These are phyloP conservation scores for Phlogophora meticulosa DNA, from an alignment of 2,888 invertebrate species.

Conservation along the genomic window DNA sequence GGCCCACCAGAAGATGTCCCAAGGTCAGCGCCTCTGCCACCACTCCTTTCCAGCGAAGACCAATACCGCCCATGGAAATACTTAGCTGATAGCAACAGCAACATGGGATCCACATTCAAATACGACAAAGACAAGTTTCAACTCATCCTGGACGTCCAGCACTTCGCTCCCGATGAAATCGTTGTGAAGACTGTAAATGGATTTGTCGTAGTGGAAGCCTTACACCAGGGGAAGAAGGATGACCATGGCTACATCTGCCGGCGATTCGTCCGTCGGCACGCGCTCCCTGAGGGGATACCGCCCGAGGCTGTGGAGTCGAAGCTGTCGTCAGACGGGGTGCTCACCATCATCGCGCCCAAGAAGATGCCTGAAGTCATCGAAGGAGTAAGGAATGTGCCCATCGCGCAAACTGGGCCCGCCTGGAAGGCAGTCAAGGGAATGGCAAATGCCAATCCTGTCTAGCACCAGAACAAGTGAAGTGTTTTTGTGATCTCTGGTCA, in stretches of 20 bases:
- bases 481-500: too few species aligned
- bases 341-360: conserved; percentile 92
- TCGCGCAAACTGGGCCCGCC: conserved; percentile 78
- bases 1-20: too few species aligned
- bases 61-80: conserved; percentile 81
- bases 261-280: conserved; percentile 93
- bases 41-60: conserved; percentile 74
- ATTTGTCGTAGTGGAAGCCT: conserved; percentile 93
- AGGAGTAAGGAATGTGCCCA: conserved; percentile 75
- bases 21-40: conserved; percentile 68
- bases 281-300: conserved; percentile 93
- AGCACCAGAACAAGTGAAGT: too few species aligned
- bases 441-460: too few species aligned
- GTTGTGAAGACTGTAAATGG: conserved; percentile 94
- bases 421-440: conserved; percentile 76
- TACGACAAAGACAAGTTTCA: conserved; percentile 92
- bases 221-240: conserved; percentile 94
- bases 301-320: conserved; percentile 93
- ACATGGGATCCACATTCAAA: conserved; percentile 87
- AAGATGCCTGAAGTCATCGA: conserved; percentile 70
- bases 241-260: conserved; percentile 93
- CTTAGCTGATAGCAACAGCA: too few species aligned
- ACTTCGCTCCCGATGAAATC: conserved; percentile 93
- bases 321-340: conserved; percentile 94
- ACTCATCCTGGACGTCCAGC: conserved; percentile 93